phyloP scores from a whole-genome alignment of 2,888 invertebrate species.

The Zootermopsis nevadensis region DNA sequence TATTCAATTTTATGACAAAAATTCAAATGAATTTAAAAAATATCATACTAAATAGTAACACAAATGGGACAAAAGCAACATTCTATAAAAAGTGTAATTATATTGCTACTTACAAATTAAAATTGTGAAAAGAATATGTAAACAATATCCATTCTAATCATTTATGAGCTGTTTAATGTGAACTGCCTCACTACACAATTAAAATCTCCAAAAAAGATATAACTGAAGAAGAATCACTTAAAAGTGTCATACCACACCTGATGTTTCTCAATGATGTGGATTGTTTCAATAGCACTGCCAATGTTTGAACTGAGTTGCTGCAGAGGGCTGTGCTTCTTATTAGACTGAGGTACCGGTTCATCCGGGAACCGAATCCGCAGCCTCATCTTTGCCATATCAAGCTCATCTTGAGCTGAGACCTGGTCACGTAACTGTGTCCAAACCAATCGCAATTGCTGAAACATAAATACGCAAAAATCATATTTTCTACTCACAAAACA shows the following conservation, averaged over 20 bases:
- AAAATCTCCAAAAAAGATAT: no score
- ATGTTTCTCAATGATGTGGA: conserved; percentile 61
- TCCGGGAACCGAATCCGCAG: conserved; percentile 64
- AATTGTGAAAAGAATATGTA: not conserved
- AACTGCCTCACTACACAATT: no score
- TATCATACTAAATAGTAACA: no score
- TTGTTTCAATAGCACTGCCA: conserved; percentile 60
- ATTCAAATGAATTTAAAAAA: no score
- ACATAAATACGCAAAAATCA: conserved; percentile 52
- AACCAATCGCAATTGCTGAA: conserved; percentile 60
- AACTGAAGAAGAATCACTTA: not conserved
- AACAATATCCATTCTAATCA: not conserved
- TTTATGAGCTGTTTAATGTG: no score
- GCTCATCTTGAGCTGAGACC: conserved; percentile 74
- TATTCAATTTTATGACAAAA: no score
- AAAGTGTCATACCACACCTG: conserved; percentile 58
- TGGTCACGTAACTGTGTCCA: conserved; percentile 62
- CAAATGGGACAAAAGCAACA: no score
- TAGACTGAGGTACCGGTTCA: conserved; percentile 58
- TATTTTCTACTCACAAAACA: not conserved
- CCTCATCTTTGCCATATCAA: conserved; percentile 77
- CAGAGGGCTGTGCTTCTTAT: conserved; percentile 52
- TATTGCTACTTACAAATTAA: no score
- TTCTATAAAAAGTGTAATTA: no score
- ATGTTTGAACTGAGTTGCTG: conserved; percentile 60